A percentile compares a stretch with the other conserved stretches of the same genome.
Evolutionary conservation across 2,797 vertebrate genomes (phyloP).

Genomic region (Galaxias olidus): DNA sequence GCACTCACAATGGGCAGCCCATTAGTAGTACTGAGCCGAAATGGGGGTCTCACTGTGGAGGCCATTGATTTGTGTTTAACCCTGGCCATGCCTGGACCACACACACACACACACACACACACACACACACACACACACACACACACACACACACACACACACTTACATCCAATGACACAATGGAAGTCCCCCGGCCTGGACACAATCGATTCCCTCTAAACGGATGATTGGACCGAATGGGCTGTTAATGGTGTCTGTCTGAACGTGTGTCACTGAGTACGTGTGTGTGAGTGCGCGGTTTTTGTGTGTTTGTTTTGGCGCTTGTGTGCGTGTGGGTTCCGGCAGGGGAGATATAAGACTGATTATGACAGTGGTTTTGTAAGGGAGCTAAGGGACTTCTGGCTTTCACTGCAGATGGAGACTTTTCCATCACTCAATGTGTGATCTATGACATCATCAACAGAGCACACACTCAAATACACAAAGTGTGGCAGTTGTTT

Average conservation of each 20-base stretch:
- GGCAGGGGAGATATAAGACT: neutral
- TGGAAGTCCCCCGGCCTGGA: slow-evolving; percentile 33
- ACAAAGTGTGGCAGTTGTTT: too few relatives aligned
- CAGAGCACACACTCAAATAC: too few relatives aligned
- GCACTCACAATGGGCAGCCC: slow-evolving; percentile 28
- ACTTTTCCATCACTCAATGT: neutral
- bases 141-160: neutral
- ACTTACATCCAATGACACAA: slow-evolving; percentile 2
- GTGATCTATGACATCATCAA: too few relatives aligned
- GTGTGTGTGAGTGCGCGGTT: slow-evolving; percentile 8
- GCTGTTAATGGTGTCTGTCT: slow-evolving; percentile 45
- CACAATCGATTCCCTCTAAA: slow-evolving; percentile 65
- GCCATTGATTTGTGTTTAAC: slow-evolving; percentile 72
- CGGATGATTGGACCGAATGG: slow-evolving; percentile 58
- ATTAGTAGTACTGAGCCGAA: slow-evolving; percentile 44
- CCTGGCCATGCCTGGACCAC: slow-evolving; percentile 32
- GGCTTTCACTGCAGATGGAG: neutral
- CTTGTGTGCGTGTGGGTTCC: neutral
- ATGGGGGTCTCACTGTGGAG: slow-evolving; percentile 41
- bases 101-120: slow-evolving; percentile 24
- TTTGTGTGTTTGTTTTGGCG: neutral
- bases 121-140: too few relatives aligned
- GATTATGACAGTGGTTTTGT: neutral
- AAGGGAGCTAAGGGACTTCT: neutral
- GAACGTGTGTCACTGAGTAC: slow-evolving; percentile 11